These are phyloP conservation scores for Geococcyx californianus DNA, from an alignment of 2,113 vertebrate species.

Conservation along the genomic window DNA sequence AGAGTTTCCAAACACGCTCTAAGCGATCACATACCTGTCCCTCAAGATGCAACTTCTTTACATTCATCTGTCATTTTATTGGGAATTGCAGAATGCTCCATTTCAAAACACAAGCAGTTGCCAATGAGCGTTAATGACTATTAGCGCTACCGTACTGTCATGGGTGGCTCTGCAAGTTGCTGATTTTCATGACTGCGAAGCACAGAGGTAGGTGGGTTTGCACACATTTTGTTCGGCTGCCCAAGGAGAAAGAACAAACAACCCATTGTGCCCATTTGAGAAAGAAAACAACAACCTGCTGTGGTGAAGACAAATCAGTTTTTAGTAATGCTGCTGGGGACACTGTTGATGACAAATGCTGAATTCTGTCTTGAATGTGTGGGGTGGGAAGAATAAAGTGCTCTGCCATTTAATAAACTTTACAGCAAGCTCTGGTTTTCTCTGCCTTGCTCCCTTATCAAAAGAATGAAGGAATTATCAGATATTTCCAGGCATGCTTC, in stretches of 20 bases:
- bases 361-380: background rate
- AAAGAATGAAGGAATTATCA: conserved; percentile 38
- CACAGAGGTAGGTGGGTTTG: background rate
- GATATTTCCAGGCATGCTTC: conserved; percentile 39
- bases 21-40: background rate
- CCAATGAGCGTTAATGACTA: background rate
- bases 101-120: background rate
- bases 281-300: background rate
- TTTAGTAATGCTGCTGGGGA: background rate
- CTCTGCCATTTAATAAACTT: conserved; percentile 41
- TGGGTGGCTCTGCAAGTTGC: background rate
- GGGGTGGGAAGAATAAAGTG: conserved; percentile 6
- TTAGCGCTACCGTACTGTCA: background rate
- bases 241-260: conserved; percentile 24
- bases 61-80: background rate
- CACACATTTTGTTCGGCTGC: background rate
- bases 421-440: background rate
- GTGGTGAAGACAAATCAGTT: background rate
- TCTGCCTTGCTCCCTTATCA: background rate
- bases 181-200: background rate
- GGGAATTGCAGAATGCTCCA: background rate
- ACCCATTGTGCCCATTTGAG: background rate
- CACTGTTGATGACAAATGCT: conserved; percentile 1
- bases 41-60: background rate
- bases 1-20: background rate